Conservation (phyloP, 2,113 vertebrate species). For the Meleagris gallopavo region DNA sequence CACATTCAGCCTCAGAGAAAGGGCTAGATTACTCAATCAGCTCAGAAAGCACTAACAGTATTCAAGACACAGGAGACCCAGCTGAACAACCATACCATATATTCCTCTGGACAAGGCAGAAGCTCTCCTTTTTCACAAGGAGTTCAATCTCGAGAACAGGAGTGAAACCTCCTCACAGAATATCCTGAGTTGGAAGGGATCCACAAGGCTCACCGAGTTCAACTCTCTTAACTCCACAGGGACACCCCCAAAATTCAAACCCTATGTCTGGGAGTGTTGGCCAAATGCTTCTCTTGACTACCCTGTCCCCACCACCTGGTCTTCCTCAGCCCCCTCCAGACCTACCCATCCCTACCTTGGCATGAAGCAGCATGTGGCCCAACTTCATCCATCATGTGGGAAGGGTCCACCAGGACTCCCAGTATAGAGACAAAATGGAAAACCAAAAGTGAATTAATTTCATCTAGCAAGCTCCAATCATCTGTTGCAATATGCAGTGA, state of each 20-base stretch:
- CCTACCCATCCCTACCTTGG: not conserved
- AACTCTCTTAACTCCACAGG: not conserved
- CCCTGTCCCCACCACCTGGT: not conserved
- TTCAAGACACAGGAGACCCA: fast-evolving
- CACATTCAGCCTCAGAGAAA: fast-evolving
- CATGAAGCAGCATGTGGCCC: fast-evolving
- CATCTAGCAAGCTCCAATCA: not conserved
- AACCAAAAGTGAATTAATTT: fast-evolving
- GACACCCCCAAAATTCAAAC: not conserved
- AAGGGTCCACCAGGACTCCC: fast-evolving
- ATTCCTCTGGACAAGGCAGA: not conserved
- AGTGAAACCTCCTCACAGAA: not conserved
- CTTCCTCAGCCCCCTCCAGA: not conserved
- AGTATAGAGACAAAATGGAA: not conserved
- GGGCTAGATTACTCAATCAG: not conserved
- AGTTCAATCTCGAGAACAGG: not conserved
- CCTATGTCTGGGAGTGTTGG: not conserved
- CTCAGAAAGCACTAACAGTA: fast-evolving
- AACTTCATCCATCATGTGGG: not conserved
- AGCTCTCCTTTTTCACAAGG: not conserved
- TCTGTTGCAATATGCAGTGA: not conserved
- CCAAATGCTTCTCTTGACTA: not conserved
- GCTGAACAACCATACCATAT: not conserved
- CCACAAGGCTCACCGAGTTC: not conserved
- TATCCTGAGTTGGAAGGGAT: not conserved